Base-by-base conservation (phyloP, 1,140 invertebrate species). In the Epicauta chinensis region DNA sequence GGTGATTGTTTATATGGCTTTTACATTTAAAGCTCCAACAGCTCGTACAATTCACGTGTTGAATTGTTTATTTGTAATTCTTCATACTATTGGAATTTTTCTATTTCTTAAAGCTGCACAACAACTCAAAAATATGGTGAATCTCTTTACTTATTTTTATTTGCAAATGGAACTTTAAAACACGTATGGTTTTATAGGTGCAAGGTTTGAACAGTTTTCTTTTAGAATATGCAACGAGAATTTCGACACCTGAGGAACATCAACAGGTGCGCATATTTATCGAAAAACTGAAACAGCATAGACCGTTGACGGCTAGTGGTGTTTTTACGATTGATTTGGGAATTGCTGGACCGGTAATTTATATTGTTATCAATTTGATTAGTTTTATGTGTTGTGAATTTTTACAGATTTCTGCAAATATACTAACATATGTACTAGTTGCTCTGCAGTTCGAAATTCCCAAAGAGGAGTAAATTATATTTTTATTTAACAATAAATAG, bases 331-430 rank as follows among this genome's bases (percentile, higher is more conserved):
- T 68, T 14, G 60, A 66, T 55, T 50, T 68, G 12, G 55, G 60
- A 17, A 66, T 68, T 39, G 62, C 62, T 16, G 66, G 59, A 34
- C 65, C 66, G 10, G 66, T 68, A 60, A 61, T 42, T 9, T 35
- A 11, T 9, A 36, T n/a, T 15, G 13, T 16, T 48, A 10, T 16
- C n/a, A 50, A 12, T 34, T 15, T 16, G 14, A 12, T 41, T 39
- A 32, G 14, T 10, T 46, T 15, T 12, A 40, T 15, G 14, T 51
- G 0, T 39, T 43, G 14, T 43, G 17, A 9, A 16, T 51, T 55
- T 30, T 58, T 66, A 53, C 42, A 68, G 66, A 65, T 69, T 52
- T 66, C 55, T 32, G 65, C 65, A 9, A 69, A 67, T 54, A 64
- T 69, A 12, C 47, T 69, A 9, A 69, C 65, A 1, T 67, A 69